phyloP scores from a whole-genome alignment of 2,888 invertebrate genomes.

The Aricia artaxerxes region DNA sequence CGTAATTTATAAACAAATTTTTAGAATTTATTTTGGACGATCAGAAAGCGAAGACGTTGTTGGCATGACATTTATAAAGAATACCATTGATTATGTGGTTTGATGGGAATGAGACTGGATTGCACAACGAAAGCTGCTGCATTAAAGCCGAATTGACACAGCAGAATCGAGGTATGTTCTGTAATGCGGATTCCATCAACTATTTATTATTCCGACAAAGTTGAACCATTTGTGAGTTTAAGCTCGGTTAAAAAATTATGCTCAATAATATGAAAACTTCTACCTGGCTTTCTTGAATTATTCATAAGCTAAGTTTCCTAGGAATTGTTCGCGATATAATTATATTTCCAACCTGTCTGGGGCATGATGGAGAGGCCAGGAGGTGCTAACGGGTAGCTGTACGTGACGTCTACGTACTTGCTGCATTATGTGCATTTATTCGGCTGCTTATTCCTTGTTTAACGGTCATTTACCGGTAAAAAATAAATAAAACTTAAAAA shows the following conservation, averaged over 20 bases:
- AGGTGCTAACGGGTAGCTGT: neutral
- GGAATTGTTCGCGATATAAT: conserved; percentile 6
- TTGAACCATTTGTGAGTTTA: conserved; percentile 16
- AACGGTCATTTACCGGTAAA: no score
- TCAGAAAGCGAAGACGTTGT: no score
- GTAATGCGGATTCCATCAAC: neutral
- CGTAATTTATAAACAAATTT: no score
- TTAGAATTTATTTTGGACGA: no score
- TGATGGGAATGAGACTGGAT: no score
- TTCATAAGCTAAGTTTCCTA: conserved; percentile 4
- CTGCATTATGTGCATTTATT: neutral
- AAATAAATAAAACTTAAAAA: no score
- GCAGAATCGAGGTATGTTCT: neutral
- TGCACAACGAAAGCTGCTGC: neutral
- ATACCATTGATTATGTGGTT: no score
- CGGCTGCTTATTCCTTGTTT: no score
- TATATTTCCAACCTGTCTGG: conserved; percentile 7
- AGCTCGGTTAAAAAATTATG: conserved; percentile 15
- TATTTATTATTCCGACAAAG: conserved; percentile 16
- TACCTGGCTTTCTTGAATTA: neutral
- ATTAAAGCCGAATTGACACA: neutral
- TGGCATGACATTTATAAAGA: no score
- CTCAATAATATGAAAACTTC: conserved; percentile 21
- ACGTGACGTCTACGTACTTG: neutral
- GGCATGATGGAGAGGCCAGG: neutral